These are phyloP conservation scores for Sinosuthora webbiana DNA, from an alignment of 2,113 vertebrate species.

Conservation along the genomic window DNA sequence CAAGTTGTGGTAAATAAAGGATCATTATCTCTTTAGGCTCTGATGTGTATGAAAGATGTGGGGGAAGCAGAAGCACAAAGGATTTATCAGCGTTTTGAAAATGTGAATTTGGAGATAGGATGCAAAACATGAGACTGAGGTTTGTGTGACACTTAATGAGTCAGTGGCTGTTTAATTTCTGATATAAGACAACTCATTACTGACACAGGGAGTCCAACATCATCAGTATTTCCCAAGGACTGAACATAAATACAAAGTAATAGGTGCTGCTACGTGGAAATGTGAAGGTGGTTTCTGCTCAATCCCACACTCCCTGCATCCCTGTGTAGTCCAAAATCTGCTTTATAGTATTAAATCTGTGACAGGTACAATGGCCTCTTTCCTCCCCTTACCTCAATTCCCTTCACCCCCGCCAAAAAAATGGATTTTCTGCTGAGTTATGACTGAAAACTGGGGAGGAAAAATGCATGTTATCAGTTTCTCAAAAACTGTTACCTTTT, in stretches of 20 bases:
- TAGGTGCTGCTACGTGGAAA: neutral
- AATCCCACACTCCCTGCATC: neutral
- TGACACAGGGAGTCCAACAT: neutral
- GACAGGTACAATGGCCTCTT: neutral
- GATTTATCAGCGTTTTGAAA: neutral
- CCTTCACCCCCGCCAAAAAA: rapidly evolving
- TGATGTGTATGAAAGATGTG: neutral
- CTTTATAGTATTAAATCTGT: neutral
- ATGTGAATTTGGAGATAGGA: neutral
- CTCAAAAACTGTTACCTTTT: neutral
- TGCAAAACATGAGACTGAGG: neutral
- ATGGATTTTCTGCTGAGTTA: neutral
- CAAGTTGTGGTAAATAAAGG: neutral
- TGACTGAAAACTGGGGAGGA: rapidly evolving
- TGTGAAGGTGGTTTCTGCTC: neutral
- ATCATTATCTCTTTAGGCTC: neutral
- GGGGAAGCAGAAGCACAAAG: neutral
- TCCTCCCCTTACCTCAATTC: no score
- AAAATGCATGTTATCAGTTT: rapidly evolving
- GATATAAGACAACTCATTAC: neutral
- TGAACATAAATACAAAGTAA: neutral
- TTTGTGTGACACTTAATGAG: neutral
- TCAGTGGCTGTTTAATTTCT: neutral
- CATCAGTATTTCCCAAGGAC: neutral
- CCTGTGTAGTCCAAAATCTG: neutral